Base-by-base conservation (phyloP, 2,113 vertebrate species). In the Psephotus haematonotus region DNA sequence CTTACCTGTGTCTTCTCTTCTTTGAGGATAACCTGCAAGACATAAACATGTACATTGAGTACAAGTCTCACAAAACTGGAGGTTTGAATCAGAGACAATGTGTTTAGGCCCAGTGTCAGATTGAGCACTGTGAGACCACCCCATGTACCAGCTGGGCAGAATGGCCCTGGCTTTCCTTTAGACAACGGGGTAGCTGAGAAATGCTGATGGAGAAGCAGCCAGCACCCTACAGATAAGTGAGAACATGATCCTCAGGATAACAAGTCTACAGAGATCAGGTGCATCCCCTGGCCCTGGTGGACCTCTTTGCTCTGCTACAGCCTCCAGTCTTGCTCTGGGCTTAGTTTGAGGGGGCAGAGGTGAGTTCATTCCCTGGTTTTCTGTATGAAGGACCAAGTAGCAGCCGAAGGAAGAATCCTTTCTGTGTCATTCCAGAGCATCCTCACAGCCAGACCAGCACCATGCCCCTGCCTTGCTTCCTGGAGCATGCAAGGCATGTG, bases 1-100 rank as follows among this genome's bases (percentile, higher is more conserved):
- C 98, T 92, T 98, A 99, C 99, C 99, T 99, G 98, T 99, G 99
- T 92, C 99, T 99, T 95, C 98, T 99, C 97, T 99, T 99, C 98
- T 99, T 99, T 92, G 99, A 98, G 2, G 98, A 97, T 50, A 98
- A 98, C 98, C 99, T 99, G 97, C 39, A 97, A 96, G 71, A 96
- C 83, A 91, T 24, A 91, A 55, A 68, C 20, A 68, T 0, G 7
- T n/a, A 65, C 39, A 64, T 0, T 96, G 55, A 85, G 64, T 76
- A 17, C 17, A 74, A 20, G 24, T 24, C 35, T 82, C 55, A 63
- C 13, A 59, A 76, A 67, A 55, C 0, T 15, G 37, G 53, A 85
- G 57, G 29, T 57, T 35, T 93, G 37, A 82, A 53, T 77, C 67
- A 59, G 18, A 92, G 41, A 29, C 31, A 53, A 18, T 2, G 11